Percentiles rank a stretch among this genome's conserved stretches.
Conservation (phyloP, 2,797 vertebrate genomes). For the Lerista edwardsae region DNA sequence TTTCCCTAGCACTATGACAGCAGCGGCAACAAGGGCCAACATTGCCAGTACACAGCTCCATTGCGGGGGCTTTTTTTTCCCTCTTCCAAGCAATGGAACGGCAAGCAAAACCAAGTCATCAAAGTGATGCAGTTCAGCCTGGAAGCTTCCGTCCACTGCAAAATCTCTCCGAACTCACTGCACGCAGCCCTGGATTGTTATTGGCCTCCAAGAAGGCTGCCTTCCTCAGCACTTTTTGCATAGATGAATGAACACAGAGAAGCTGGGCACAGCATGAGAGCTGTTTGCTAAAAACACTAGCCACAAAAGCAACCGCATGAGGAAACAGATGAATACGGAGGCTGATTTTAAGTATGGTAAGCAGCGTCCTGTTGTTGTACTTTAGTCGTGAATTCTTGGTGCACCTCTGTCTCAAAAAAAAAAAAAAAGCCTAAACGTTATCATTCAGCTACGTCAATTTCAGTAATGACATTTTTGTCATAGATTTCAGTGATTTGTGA, state of each 20-base stretch:
- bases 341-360: not conserved
- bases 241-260: constrained; percentile 1
- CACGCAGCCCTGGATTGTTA: constrained; percentile 15
- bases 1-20: too few species aligned
- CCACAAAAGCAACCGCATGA: not conserved
- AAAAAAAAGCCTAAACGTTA: not conserved
- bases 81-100: too few species aligned
- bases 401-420: too few species aligned
- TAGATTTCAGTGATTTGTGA: not conserved
- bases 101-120: too few species aligned
- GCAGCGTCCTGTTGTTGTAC: not conserved
- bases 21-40: too few species aligned
- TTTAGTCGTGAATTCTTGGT: not conserved
- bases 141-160: not conserved
- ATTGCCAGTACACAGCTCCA: too few species aligned
- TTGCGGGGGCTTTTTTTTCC: too few species aligned
- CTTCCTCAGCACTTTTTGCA: not conserved
- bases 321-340: not conserved
- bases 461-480: not conserved
- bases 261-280: not conserved
- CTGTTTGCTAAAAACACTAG: not conserved
- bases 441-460: not conserved
- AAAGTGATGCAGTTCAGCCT: not conserved
- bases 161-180: not conserved
- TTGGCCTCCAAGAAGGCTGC: not conserved